Percentiles rank a stretch among this genome's conserved stretches.
Conservation (phyloP, 2,888 invertebrate species). For the Harpagoxenus sublaevis region DNA sequence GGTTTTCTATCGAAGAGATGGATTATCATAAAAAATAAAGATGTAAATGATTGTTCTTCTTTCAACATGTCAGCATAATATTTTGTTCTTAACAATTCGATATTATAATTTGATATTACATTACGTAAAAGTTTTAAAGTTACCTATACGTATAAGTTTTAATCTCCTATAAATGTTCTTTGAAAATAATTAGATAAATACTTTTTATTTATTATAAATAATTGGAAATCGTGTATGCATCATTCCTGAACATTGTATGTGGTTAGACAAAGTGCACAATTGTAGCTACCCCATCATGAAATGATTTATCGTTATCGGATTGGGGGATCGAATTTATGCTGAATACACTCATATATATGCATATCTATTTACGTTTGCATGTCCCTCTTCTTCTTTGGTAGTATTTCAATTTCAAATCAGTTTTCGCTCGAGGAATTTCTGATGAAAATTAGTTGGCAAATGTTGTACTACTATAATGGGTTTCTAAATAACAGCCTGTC, state of each 20-base stretch:
- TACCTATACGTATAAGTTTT: background rate
- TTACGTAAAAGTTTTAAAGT: background rate
- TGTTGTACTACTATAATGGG: constrained; percentile 44
- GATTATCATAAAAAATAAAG: constrained; percentile 3
- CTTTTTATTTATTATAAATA: constrained; percentile 5
- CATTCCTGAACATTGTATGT: constrained; percentile 26
- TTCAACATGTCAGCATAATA: background rate
- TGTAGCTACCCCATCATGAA: constrained; percentile 53
- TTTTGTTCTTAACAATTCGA: background rate
- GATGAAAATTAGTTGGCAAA: constrained; percentile 65
- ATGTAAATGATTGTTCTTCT: background rate
- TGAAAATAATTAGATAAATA: background rate
- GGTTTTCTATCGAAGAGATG: constrained; percentile 2
- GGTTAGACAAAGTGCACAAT: constrained; percentile 2
- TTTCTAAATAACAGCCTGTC: constrained; percentile 44
- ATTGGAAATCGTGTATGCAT: constrained; percentile 3
- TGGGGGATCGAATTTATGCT: constrained; percentile 64
- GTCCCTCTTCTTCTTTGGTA: constrained; percentile 54
- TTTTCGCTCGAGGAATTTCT: constrained; percentile 41
- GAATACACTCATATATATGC: constrained; percentile 70
- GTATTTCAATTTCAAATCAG: constrained; percentile 68
- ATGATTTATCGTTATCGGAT: constrained; percentile 63
- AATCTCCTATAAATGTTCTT: background rate
- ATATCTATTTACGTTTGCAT: constrained; percentile 67
- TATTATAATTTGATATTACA: constrained; percentile 18